These are phyloP conservation scores for Menidia beryllina DNA, from an alignment of 2,113 vertebrate genomes.

Conservation along the genomic window DNA sequence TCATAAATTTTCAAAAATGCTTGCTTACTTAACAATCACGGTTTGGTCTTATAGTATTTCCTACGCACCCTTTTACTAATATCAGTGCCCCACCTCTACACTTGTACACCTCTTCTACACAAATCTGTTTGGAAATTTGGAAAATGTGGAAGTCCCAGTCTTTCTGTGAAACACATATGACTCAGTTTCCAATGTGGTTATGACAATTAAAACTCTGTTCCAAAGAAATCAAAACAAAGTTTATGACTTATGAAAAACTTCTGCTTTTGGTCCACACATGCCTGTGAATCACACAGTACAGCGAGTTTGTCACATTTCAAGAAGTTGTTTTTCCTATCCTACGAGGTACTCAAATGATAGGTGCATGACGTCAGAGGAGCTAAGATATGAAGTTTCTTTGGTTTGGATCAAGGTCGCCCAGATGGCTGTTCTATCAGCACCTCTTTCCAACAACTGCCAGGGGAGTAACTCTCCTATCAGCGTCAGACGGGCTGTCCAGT, in stretches of 20 bases:
- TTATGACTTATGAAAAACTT: slow-evolving; percentile 34
- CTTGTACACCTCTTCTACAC: too few relatives aligned
- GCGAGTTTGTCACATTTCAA: slow-evolving; percentile 13
- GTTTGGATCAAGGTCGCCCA: slow-evolving; percentile 47
- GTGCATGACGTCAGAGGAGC: background rate
- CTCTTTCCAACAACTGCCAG: slow-evolving; percentile 40
- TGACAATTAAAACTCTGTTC: background rate
- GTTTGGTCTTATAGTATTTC: too few relatives aligned
- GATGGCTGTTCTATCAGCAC: slow-evolving; percentile 40
- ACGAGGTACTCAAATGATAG: background rate
- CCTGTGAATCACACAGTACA: slow-evolving; percentile 31
- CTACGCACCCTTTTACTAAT: too few relatives aligned
- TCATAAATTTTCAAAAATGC: too few relatives aligned
- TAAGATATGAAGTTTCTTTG: slow-evolving; percentile 19
- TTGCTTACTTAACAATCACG: too few relatives aligned
- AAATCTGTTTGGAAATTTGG: slow-evolving; percentile 1
- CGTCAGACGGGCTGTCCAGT: slow-evolving; percentile 37
- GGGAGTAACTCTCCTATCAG: slow-evolving; percentile 56
- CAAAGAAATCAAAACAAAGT: slow-evolving; percentile 3
- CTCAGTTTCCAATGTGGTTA: too few relatives aligned
- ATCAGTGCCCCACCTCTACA: too few relatives aligned
- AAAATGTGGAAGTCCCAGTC: too few relatives aligned
- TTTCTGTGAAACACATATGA: too few relatives aligned
- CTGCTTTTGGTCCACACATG: slow-evolving; percentile 29
- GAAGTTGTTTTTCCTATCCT: background rate